These are phyloP conservation scores for Latheticus oryzae DNA, from an alignment of 2,888 invertebrate species.

Conservation along the genomic window DNA sequence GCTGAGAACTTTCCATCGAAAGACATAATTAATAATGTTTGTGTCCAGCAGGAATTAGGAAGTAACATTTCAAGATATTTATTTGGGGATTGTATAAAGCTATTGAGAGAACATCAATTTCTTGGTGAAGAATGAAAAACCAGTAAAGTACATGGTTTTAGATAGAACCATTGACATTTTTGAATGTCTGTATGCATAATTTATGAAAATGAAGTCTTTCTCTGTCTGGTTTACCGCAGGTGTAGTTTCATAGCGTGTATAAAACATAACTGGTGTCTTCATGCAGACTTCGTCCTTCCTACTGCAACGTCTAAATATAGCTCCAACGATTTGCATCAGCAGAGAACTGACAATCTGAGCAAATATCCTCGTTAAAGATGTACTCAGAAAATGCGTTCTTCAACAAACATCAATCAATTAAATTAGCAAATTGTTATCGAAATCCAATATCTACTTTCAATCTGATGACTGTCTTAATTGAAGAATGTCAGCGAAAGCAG, in stretches of 20 bases:
- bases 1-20: too few species aligned
- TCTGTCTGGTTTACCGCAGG: slow-evolving; percentile 27
- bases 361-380: slow-evolving; percentile 39
- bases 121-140: slow-evolving; percentile 11
- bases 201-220: slow-evolving; percentile 9
- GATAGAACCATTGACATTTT: slow-evolving; percentile 22
- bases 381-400: slow-evolving; percentile 7
- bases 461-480: slow-evolving; percentile 1
- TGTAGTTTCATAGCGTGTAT: slow-evolving; percentile 14
- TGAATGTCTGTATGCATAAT: slow-evolving; percentile 20
- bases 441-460: background rate
- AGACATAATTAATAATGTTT: too few species aligned
- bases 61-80: too few species aligned
- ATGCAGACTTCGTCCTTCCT: slow-evolving; percentile 43
- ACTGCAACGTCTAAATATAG: slow-evolving; percentile 47
- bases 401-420: background rate
- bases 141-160: slow-evolving; percentile 9
- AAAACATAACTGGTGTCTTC: slow-evolving; percentile 38
- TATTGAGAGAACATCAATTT: slow-evolving; percentile 17
- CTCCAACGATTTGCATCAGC: slow-evolving; percentile 43
- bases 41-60: too few species aligned
- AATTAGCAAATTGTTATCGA: slow-evolving; percentile 1
- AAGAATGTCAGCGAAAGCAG: slow-evolving; percentile 13
- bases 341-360: slow-evolving; percentile 44
- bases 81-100: too few species aligned